Evolutionary conservation across 1,140 invertebrate species (phyloP).

Genomic region (Zaprionus tsacasi): DNA sequence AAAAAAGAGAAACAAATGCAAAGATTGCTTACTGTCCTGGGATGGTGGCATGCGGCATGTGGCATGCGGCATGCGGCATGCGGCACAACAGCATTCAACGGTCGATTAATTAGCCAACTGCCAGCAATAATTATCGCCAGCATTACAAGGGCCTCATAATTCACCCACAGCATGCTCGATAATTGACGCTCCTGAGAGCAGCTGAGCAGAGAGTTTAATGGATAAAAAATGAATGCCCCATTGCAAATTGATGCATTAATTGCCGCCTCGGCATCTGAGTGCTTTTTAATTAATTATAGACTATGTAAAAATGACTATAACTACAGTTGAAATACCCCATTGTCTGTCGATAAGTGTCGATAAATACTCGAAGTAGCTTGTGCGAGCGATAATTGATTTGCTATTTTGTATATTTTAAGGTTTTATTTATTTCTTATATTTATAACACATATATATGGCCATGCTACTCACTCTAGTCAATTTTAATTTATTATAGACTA

Average conservation of each 20-base stretch:
- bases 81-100: constrained; percentile 7
- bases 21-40: background rate
- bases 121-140: constrained; percentile 39
- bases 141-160: constrained; percentile 31
- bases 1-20: constrained; percentile 26
- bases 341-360: background rate
- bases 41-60: no score
- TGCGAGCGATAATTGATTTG: background rate
- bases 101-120: constrained; percentile 35
- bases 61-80: background rate
- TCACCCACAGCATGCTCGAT: constrained; percentile 10
- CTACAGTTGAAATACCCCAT: background rate
- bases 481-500: constrained; percentile 24
- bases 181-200: constrained; percentile 14
- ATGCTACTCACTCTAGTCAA: background rate
- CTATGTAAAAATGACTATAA: constrained; percentile 1
- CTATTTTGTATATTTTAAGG: background rate
- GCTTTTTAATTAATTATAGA: constrained; percentile 27
- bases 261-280: constrained; percentile 13
- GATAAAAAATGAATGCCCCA: constrained; percentile 33
- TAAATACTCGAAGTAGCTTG: background rate
- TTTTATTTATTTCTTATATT: no score
- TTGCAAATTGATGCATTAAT: constrained; percentile 40
- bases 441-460: no score
- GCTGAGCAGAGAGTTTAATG: constrained; percentile 28